phyloP scores from a whole-genome alignment of 1,140 invertebrate genomes.

The Anthonomus grandis region DNA sequence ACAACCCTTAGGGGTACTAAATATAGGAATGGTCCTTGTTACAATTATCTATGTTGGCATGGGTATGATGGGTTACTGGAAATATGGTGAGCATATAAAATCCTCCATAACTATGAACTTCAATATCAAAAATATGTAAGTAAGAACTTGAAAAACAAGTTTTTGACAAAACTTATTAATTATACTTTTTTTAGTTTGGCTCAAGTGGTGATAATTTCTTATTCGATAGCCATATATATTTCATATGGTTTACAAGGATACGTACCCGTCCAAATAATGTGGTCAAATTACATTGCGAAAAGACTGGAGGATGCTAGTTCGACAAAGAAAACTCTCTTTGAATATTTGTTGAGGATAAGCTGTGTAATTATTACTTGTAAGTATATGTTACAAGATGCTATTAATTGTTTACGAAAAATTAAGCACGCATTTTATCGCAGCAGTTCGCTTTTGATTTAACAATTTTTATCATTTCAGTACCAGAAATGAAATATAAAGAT shows the following conservation, averaged over 20 bases:
- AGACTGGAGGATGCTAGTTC: slow-evolving; percentile 50
- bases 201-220: slow-evolving; percentile 75
- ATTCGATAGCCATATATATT: slow-evolving; percentile 84
- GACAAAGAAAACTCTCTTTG: slow-evolving; percentile 52
- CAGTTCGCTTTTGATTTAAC: background rate
- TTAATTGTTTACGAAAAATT: background rate
- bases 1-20: slow-evolving; percentile 70
- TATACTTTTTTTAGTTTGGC: slow-evolving; percentile 62
- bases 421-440: background rate
- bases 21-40: slow-evolving; percentile 73
- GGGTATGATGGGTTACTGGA: slow-evolving; percentile 80
- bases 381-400: no score
- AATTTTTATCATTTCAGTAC: no score
- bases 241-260: slow-evolving; percentile 92
- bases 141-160: background rate
- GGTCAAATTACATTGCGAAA: slow-evolving; percentile 68
- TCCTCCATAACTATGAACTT: slow-evolving; percentile 75
- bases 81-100: slow-evolving; percentile 63
- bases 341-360: slow-evolving; percentile 63
- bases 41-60: slow-evolving; percentile 69
- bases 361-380: slow-evolving; percentile 75
- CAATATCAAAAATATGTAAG: slow-evolving; percentile 57
- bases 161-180: background rate
- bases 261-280: slow-evolving; percentile 87
- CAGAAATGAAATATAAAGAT: no score